Base-by-base conservation (phyloP, 2,888 invertebrate genomes). In the Heliconius sara region DNA sequence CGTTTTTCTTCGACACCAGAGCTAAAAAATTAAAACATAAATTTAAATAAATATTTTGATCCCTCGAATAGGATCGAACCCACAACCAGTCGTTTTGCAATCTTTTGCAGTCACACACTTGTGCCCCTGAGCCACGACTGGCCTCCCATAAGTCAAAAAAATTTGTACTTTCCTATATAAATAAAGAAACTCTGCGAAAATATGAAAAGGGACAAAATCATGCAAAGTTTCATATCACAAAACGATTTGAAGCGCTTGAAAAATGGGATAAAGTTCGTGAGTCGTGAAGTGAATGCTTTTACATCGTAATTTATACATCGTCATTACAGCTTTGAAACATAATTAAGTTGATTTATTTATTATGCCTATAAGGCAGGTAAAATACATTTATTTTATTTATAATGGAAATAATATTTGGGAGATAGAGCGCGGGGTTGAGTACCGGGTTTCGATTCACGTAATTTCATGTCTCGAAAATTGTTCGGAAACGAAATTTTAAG, bases 201-300 rank as follows among this genome's bases (percentile, higher is more conserved):
- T 25, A 63, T 43, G 27, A 19, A 75, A 75, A 63, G 39, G 2
- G 19, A 75, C 1, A 2, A 65, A 75, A 65, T 27, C n/a, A 63
- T 75, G 63, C 63, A 65, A 63, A 65, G 74, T 65, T 75, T 75
- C 39, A 75, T 39, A 75, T 75, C 74, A 75, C 65, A 75, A 75
- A 75, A 43, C 74, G 65, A 34, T 19, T 63, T 63, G 43, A 65
- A 65, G 65, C 74, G 43, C 25, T 65, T 75, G 74, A 75, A 75
- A 75, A 65, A 75, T 75, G 63, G 74, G 43, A 25, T 65, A 65
- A 75, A 75, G 43, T 75, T 75, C 27, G 65, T 19, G 63, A 65
- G 65, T 65, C 74, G 57, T 72, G 65, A 27, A 74, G 60, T 74
- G 65, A 75, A 75, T 27, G 65, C 63, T 27, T 75, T 75, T 47